phyloP scores from a whole-genome alignment of 2,888 invertebrate genomes.

The Drosophila recens region DNA sequence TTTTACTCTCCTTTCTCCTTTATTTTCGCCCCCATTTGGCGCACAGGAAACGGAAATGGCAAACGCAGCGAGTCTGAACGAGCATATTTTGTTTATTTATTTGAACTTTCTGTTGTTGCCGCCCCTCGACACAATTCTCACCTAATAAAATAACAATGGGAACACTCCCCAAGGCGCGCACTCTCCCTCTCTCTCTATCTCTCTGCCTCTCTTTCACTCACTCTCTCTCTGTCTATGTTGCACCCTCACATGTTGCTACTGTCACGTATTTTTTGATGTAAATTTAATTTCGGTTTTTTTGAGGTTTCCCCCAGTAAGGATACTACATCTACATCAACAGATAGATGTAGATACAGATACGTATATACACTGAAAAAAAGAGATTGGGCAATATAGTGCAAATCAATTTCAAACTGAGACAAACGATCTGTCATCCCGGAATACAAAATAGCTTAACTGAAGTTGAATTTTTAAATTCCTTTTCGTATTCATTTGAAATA shows the following conservation, averaged over 20 bases:
- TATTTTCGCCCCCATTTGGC: not conserved
- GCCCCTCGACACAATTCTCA: constrained; percentile 68
- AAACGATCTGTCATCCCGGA: no score
- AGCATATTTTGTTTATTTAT: constrained; percentile 74
- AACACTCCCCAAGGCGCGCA: constrained; percentile 40
- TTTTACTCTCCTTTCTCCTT: not conserved
- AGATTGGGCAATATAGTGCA: no score
- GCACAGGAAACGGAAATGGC: constrained; percentile 69
- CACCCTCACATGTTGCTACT: constrained; percentile 26
- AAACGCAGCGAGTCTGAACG: constrained; percentile 36
- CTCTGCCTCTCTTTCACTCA: constrained; percentile 2
- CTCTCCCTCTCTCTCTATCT: constrained; percentile 30
- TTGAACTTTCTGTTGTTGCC: constrained; percentile 24
- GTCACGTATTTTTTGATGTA: constrained; percentile 71
- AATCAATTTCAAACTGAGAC: no score
- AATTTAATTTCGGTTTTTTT: constrained; percentile 80
- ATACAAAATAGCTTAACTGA: no score
- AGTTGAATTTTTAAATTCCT: no score
- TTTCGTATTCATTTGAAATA: no score
- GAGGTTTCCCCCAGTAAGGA: constrained; percentile 58
- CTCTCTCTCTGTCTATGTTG: no score
- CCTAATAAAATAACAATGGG: constrained; percentile 80
- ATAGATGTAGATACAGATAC: not conserved
- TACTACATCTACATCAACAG: not conserved
- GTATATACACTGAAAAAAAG: not conserved